phyloP scores from a whole-genome alignment of 2,888 invertebrate species.

The Lepidocyrtoides sp. region DNA sequence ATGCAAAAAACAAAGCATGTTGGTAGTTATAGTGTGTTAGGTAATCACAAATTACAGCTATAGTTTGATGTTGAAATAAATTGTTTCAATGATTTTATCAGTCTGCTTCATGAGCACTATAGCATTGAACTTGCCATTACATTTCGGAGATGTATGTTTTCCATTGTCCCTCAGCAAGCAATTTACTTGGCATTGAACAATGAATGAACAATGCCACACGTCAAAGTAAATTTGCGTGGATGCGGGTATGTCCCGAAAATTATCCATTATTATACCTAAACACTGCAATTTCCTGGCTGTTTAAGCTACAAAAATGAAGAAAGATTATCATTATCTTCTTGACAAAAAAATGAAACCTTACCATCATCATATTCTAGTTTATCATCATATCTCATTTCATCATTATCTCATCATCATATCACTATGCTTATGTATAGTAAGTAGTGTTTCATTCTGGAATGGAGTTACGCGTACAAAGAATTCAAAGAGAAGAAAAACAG shows the following conservation, averaged over 20 bases:
- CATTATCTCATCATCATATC: not conserved
- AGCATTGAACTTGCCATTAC: constrained; percentile 44
- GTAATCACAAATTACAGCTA: not conserved
- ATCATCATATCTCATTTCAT: too few relatives aligned
- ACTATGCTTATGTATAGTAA: not conserved
- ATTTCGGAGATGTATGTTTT: not conserved
- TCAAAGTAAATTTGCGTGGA: not conserved
- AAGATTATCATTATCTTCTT: not conserved
- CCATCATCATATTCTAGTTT: not conserved
- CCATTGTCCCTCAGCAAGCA: not conserved
- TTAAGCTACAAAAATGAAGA: constrained; percentile 8
- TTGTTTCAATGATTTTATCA: constrained; percentile 21
- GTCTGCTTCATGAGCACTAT: not conserved
- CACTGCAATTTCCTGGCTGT: not conserved
- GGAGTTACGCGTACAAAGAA: not conserved
- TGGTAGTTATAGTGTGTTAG: not conserved
- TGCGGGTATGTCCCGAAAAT: not conserved
- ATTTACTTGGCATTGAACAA: constrained; percentile 44
- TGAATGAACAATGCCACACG: constrained; percentile 15
- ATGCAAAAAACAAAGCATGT: too few relatives aligned
- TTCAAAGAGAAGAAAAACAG: not conserved
- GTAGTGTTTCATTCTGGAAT: not conserved
- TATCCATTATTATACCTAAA: not conserved
- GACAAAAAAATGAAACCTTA: not conserved
- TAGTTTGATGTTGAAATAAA: not conserved